Percentiles rank a stretch among this genome's conserved stretches.
phyloP scores from a whole-genome alignment of 2,797 vertebrate species.

The Cheirogaleus major region DNA sequence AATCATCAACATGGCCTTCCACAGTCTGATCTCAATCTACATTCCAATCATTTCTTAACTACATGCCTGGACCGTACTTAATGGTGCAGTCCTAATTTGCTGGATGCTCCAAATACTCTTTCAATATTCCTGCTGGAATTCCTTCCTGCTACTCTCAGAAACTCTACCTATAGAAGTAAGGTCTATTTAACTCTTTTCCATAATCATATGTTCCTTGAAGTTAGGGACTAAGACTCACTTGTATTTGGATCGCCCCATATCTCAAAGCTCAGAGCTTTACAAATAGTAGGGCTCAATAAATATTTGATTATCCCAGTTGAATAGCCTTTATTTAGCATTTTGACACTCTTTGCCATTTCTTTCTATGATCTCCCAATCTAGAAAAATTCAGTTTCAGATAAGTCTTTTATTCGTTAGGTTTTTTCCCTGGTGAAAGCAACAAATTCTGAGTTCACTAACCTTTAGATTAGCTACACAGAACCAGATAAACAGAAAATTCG shows the following conservation, averaged over 20 bases:
- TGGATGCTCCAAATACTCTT: background rate
- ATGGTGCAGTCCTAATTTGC: background rate
- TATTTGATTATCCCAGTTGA: conserved; percentile 43
- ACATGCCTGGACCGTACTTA: background rate
- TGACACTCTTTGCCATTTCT: conserved; percentile 47
- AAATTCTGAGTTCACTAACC: conserved; percentile 75
- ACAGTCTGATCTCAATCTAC: background rate
- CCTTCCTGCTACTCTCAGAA: background rate
- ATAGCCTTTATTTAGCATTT: conserved; percentile 42
- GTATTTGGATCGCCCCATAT: background rate
- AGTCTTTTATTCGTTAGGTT: conserved; percentile 72
- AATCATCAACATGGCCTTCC: background rate
- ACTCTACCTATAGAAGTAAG: background rate
- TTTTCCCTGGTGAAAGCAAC: conserved; percentile 79
- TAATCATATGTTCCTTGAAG: background rate
- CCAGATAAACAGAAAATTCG: conserved; percentile 77
- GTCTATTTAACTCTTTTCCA: background rate
- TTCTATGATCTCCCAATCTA: conserved; percentile 42
- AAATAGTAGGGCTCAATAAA: background rate
- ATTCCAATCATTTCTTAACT: background rate
- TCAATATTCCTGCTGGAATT: background rate
- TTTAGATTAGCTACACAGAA: conserved; percentile 76
- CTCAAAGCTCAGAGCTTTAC: conserved; percentile 5
- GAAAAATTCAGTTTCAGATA: conserved; percentile 49
- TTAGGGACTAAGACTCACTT: background rate